Conservation (phyloP, 2,888 invertebrate species). For the Campoplex capitator region DNA sequence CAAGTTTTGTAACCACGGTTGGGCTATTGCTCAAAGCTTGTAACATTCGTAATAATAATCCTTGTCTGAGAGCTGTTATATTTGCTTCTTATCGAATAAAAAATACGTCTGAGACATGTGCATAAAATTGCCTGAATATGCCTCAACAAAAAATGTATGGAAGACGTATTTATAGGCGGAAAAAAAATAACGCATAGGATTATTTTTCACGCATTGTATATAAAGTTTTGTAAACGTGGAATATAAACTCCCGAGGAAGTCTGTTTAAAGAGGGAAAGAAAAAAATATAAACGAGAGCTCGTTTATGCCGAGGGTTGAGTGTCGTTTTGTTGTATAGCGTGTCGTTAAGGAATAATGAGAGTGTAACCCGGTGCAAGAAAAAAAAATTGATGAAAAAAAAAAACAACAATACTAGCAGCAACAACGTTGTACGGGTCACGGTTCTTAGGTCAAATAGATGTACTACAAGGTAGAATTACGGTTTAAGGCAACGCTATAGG, state of each 20-base stretch:
- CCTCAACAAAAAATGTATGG: background rate
- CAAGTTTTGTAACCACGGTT: constrained; percentile 16
- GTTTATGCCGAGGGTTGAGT: constrained; percentile 27
- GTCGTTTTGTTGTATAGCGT: constrained; percentile 47
- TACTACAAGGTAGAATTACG: constrained; percentile 32
- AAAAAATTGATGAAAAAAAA: background rate
- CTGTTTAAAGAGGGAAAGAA: constrained; percentile 2
- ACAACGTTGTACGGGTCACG: constrained; percentile 38
- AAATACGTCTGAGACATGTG: constrained; percentile 10
- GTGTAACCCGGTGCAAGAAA: constrained; percentile 3
- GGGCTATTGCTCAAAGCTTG: constrained; percentile 34
- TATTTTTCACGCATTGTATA: constrained; percentile 48
- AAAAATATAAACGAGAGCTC: background rate
- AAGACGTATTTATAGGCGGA: background rate
- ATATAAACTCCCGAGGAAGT: constrained; percentile 30
- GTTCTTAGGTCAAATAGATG: constrained; percentile 48
- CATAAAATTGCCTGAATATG: background rate
- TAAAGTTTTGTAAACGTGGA: constrained; percentile 28
- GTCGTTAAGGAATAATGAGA: constrained; percentile 53
- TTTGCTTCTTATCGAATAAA: constrained; percentile 11
- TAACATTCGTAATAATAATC: constrained; percentile 40
- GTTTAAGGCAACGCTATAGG: constrained; percentile 12
- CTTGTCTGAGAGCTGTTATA: constrained; percentile 8
- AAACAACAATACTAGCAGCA: background rate
- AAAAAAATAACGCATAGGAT: constrained; percentile 12